phyloP scores from a whole-genome alignment of 2,797 vertebrate species.

The Myripristis murdjan region DNA sequence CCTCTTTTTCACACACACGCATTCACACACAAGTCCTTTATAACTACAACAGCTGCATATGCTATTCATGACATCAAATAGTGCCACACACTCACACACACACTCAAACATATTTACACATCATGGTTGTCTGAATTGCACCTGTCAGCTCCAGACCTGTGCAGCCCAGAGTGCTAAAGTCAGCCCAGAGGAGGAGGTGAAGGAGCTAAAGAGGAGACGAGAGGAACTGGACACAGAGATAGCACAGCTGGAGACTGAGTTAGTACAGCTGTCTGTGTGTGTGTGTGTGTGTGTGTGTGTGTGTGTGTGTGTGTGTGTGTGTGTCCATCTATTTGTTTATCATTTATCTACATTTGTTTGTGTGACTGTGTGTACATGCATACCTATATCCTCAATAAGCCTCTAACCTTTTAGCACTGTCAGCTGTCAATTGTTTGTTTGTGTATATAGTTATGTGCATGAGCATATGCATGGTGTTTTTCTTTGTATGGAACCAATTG shows the following conservation, averaged over 20 bases:
- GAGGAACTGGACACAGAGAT: conserved; percentile 89
- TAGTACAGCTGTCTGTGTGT: conserved; percentile 72
- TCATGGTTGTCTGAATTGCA: conserved; percentile 15
- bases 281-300: conserved; percentile 35
- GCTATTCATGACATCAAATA: background rate
- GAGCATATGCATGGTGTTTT: background rate
- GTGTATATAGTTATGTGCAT: background rate
- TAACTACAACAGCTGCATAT: background rate
- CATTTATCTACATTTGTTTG: too few species aligned
- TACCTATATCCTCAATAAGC: too few species aligned
- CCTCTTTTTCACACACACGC: background rate
- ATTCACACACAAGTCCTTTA: background rate
- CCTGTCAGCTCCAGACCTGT: conserved; percentile 64
- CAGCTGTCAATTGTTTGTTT: too few species aligned
- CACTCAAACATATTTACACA: background rate
- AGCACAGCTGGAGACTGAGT: conserved; percentile 88
- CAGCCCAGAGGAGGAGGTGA: conserved; percentile 80
- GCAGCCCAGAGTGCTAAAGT: conserved; percentile 55
- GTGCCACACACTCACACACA: background rate
- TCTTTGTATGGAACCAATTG: conserved; percentile 5
- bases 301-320: conserved; percentile 35
- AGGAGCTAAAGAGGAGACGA: conserved; percentile 85
- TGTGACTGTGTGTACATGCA: too few species aligned
- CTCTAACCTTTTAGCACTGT: too few species aligned
- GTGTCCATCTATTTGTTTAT: too few species aligned